phyloP scores from a whole-genome alignment of 2,888 invertebrate species.

The Agrotis puta region DNA sequence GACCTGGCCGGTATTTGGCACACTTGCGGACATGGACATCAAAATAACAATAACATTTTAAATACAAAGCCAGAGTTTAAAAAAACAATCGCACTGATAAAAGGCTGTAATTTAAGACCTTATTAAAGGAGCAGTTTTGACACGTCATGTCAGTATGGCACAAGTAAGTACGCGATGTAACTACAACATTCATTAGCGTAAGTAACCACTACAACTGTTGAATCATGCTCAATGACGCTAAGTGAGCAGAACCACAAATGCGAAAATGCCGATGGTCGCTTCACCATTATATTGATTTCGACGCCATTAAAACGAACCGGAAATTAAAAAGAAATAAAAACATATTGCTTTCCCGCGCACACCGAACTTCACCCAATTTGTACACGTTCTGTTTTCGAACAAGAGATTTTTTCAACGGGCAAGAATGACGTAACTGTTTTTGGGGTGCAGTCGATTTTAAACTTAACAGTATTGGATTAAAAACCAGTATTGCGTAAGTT shows the following conservation, averaged over 20 bases:
- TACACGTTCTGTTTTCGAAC: constrained; percentile 87
- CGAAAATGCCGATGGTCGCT: constrained; percentile 86
- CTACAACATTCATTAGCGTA: constrained; percentile 80
- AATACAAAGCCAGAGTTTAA: too few species aligned
- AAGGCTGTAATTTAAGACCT: too few species aligned
- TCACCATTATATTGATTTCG: constrained; percentile 90
- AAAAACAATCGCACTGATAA: too few species aligned
- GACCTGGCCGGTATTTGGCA: too few species aligned
- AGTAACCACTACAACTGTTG: constrained; percentile 70
- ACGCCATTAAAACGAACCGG: constrained; percentile 90
- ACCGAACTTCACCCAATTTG: constrained; percentile 89
- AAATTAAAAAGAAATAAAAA: constrained; percentile 91
- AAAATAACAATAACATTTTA: too few species aligned
- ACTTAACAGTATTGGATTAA: constrained; percentile 55
- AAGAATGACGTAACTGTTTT: constrained; percentile 70
- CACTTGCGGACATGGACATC: too few species aligned
- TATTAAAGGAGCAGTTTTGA: not conserved
- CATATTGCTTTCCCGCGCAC: constrained; percentile 90
- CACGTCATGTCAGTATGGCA: constrained; percentile 42
- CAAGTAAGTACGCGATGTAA: constrained; percentile 73
- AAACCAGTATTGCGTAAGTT: constrained; percentile 23
- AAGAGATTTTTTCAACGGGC: constrained; percentile 72
- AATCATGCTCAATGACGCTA: constrained; percentile 82
- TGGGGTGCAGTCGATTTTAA: constrained; percentile 53
- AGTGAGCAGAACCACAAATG: constrained; percentile 90